Evolutionary conservation across 2,888 invertebrate species (phyloP), one percentile per base, ranked within the genome.

Genomic region (Nephrocerus scutellatus): DNA sequence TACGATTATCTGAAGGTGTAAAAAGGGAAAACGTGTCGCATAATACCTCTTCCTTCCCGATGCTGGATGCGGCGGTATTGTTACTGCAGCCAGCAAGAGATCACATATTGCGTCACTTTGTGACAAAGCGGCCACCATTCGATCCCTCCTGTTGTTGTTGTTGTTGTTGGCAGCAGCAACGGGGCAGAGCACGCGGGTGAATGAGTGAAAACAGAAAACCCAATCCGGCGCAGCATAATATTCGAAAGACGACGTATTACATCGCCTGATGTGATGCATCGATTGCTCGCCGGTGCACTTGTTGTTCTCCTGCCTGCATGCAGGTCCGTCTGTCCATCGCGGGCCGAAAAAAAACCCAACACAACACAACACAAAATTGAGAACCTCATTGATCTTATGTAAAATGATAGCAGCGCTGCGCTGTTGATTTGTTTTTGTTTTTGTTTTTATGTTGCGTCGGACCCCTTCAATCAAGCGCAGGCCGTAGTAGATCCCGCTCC

Each of bases 331-430:
- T 28, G 32, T 23, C 23, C 28, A 29, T 31, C n/a, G n/a, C n/a
- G 26, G 8, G 25, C 25, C 7, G 14, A 8, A 30, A 19, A 39
- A 36, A 36, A 30, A 31, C 15, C 26, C 20, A 21, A 19, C 39
- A 19, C n/a, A 37, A 14, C 19, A 26, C 16, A 21, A 29, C 8
- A 35, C 30, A 38, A 41, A 41, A 42, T 30, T 10, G 39, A 44
- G 43, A 43, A 43, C 33, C 44, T 35, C 41, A 47, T 47, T 47
- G 44, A 47, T 47, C 44, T 47, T 43, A 46, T 44, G 48, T 43
- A 44, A 59, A 59, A 58, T 56, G 56, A 58, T 56, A 57, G 57
- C 59, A 55, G 52, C 51, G 54, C 46, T 39, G 46, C 46, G 39
- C 43, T 43, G 43, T n/a, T n/a, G n/a, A n/a, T n/a, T n/a, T n/a